These are phyloP conservation scores for Diplosoma virens DNA, from an alignment of 23 tunicate species.

Conservation along the genomic window DNA sequence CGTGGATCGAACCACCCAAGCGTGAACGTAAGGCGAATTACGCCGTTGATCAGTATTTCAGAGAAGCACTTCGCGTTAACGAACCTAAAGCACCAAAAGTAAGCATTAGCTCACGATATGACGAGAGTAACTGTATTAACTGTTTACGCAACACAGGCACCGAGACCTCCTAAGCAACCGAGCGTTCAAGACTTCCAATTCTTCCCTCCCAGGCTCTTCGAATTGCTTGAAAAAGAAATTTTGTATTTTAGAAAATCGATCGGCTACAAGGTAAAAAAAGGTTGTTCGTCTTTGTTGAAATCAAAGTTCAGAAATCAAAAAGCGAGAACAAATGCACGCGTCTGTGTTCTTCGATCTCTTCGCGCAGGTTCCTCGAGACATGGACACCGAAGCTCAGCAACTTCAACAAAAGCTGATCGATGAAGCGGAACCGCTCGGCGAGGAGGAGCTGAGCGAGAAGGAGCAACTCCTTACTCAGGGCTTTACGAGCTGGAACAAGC, in stretches of 20 bases:
- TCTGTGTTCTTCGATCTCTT: too few relatives aligned
- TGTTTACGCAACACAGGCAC: constrained; percentile 47
- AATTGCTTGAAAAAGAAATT: constrained; percentile 85
- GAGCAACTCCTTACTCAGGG: constrained; percentile 87
- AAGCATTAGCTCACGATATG: background rate
- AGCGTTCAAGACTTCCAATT: constrained; percentile 95
- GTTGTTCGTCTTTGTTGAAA: too few relatives aligned
- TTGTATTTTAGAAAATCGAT: constrained; percentile 75
- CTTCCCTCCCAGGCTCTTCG: constrained; percentile 88
- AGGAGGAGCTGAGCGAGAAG: constrained; percentile 81
- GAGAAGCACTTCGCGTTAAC: constrained; percentile 89
- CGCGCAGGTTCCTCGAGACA: constrained; percentile 56
- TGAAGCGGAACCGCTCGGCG: constrained; percentile 78
- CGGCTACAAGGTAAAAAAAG: constrained; percentile 68
- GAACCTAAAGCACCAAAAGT: constrained; percentile 97
- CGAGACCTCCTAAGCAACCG: constrained; percentile 97
- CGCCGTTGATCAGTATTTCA: constrained; percentile 97
- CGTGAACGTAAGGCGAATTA: constrained; percentile 97
- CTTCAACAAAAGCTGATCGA: constrained; percentile 72
- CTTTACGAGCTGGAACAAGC: constrained; percentile 88
- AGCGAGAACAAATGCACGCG: too few relatives aligned
- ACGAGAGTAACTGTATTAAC: background rate
- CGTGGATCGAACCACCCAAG: constrained; percentile 99
- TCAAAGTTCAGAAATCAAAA: too few relatives aligned
- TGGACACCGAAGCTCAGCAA: constrained; percentile 58